Evolutionary conservation across 2,113 vertebrate genomes (phyloP), one percentile per base, ranked within the genome.

Genomic region (Hemichromis elongatus): DNA sequence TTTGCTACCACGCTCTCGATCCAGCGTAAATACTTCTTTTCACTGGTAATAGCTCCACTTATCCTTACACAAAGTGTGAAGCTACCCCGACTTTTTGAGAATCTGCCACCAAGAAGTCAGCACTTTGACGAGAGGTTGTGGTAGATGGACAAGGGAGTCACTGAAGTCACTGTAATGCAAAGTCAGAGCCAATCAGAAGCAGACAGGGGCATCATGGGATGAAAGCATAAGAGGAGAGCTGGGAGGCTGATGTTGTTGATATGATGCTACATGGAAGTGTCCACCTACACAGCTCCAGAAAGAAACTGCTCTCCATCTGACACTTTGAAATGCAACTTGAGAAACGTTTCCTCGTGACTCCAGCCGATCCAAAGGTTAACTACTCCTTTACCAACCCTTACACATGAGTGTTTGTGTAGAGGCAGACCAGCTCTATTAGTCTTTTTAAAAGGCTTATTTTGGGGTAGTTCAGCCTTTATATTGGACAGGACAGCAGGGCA

Each of bases 201-300:
- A 57, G 68, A 88, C 40, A 26, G 75, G 70, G 80, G 35, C 53
- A 53, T 24, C 28, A 19, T 30, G 40, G 75, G 68, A 80, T 9
- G 13, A 81, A 35, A 77, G 18, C 40, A 68, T 82, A 81, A 70
- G 28, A 77, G 33, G 55, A 21, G 54, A 45, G 70, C 75, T 61
- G 24, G 9, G 56, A 83, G 54, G 24, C 9, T 55, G 83, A 77
- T 81, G 89, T 68, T 86, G 79, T 81, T 77, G 88, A 77, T 91
- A 81, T 47, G 75, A 77, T 59, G 81, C 59, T 77, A 80, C 66
- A 59, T 79, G 56, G 35, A 73, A 80, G 85, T 77, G 87, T 86
- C 84, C 89, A 57, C 88, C 91, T 84, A 94, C 90, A 54, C 82
- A 70, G 55, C 4, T 79, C 56, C 56, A 87, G 66, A 50, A 4